Evolutionary conservation across 2,888 invertebrate genomes (phyloP).

Genomic region (Graphium colonna): DNA sequence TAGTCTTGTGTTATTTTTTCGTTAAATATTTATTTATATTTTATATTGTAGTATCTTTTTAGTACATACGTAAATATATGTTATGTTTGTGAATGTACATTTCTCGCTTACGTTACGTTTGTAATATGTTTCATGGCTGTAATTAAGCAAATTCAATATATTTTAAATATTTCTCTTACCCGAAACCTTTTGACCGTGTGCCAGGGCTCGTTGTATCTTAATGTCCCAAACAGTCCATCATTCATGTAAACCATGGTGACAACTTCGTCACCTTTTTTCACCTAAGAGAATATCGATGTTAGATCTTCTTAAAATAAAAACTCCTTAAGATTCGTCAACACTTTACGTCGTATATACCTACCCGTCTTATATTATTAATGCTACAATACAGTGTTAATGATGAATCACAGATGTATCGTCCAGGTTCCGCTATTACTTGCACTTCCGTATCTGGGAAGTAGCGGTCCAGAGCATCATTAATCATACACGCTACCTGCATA

Average conservation of each 20-base stretch:
- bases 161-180: slow-evolving; percentile 31
- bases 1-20: too few species aligned
- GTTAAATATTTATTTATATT: too few species aligned
- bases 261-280: slow-evolving; percentile 35
- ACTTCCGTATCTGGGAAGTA: slow-evolving; percentile 41
- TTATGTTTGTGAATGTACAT: too few species aligned
- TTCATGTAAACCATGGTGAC: slow-evolving; percentile 44
- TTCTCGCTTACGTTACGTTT: too few species aligned
- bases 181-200: slow-evolving; percentile 39
- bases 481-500: slow-evolving; percentile 34
- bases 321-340: too few species aligned
- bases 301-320: too few species aligned
- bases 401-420: slow-evolving; percentile 41
- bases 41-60: too few species aligned
- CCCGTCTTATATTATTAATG: slow-evolving; percentile 37
- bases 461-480: slow-evolving; percentile 39
- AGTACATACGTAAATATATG: too few species aligned
- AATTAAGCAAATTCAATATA: too few species aligned
- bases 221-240: slow-evolving; percentile 41
- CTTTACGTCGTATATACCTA: slow-evolving; percentile 25
- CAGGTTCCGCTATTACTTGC: slow-evolving; percentile 44
- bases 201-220: slow-evolving; percentile 40
- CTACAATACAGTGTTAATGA: slow-evolving; percentile 40
- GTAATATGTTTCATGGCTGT: too few species aligned
- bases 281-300: slow-evolving; percentile 31